Percentiles rank a stretch among this genome's conserved stretches.
phyloP scores from a whole-genome alignment of 1,140 invertebrate genomes.

The Heliconius himera region DNA sequence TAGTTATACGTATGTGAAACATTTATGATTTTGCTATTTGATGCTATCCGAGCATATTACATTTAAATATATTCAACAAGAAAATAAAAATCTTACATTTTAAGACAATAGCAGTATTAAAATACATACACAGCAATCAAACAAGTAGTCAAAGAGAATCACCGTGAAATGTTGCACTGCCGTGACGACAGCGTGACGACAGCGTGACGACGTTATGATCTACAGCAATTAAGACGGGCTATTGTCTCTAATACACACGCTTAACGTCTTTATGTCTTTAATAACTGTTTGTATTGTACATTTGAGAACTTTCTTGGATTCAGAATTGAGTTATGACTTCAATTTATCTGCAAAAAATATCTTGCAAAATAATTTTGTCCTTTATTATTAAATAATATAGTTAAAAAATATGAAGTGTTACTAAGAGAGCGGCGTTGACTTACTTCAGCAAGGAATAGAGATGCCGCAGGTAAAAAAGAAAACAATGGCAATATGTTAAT shows the following conservation, averaged over 20 bases:
- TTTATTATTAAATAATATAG: too few relatives aligned
- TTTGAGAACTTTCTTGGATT: neutral
- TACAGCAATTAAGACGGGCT: neutral
- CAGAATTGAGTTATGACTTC: neutral
- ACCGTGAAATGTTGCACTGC: neutral
- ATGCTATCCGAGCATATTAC: too few relatives aligned
- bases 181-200: conserved; percentile 27
- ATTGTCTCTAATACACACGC: neutral
- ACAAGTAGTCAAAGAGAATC: neutral
- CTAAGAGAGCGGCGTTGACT: too few relatives aligned
- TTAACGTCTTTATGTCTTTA: neutral
- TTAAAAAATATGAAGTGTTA: too few relatives aligned
- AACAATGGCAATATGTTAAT: too few relatives aligned
- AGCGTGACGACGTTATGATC: conserved; percentile 19
- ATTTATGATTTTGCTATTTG: too few relatives aligned
- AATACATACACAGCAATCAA: neutral
- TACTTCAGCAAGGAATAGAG: too few relatives aligned
- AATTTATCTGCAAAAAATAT: too few relatives aligned
- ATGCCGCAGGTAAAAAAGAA: too few relatives aligned
- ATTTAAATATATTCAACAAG: too few relatives aligned
- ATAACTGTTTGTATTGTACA: neutral
- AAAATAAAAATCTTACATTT: neutral
- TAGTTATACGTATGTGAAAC: too few relatives aligned
- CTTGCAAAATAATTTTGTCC: too few relatives aligned
- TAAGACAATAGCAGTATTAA: neutral